phyloP scores from a whole-genome alignment of 2,888 invertebrate genomes.

The Rhagium mordax region DNA sequence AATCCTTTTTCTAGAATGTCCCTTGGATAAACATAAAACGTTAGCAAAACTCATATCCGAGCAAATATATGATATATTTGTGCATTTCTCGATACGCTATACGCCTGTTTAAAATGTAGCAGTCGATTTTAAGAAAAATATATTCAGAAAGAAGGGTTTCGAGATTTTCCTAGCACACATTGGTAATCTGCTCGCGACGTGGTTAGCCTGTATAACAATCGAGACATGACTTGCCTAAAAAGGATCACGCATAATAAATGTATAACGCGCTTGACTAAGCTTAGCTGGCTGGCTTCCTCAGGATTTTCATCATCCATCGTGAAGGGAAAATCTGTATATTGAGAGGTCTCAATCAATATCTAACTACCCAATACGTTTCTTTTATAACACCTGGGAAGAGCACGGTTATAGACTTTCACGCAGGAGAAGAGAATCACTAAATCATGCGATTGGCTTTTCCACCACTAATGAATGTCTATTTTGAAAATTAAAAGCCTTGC shows the following conservation, averaged over 20 bases:
- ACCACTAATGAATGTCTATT: too few species aligned
- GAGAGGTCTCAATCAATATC: conserved; percentile 3
- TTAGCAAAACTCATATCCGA: conserved; percentile 8
- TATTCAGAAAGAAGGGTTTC: conserved; percentile 43
- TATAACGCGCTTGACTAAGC: conserved; percentile 47
- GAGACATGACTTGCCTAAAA: conserved; percentile 51
- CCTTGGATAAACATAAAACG: background rate
- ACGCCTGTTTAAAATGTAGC: conserved; percentile 33
- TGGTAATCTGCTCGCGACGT: conserved; percentile 51
- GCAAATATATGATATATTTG: conserved; percentile 10
- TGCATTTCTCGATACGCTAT: conserved; percentile 13
- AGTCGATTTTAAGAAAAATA: conserved; percentile 39
- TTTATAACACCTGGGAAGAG: background rate
- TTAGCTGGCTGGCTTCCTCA: conserved; percentile 18
- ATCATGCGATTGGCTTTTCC: background rate
- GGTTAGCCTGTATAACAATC: conserved; percentile 50
- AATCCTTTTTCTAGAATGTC: background rate
- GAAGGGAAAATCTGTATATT: conserved; percentile 4
- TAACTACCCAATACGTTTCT: conserved; percentile 9
- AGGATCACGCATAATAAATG: conserved; percentile 51
- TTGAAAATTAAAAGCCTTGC: too few species aligned
- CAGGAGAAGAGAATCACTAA: background rate
- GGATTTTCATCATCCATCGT: conserved; percentile 11
- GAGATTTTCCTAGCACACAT: conserved; percentile 50
- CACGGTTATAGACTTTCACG: background rate